Conservation (phyloP, 2,113 vertebrate genomes). For the Spermophilus dauricus region DNA sequence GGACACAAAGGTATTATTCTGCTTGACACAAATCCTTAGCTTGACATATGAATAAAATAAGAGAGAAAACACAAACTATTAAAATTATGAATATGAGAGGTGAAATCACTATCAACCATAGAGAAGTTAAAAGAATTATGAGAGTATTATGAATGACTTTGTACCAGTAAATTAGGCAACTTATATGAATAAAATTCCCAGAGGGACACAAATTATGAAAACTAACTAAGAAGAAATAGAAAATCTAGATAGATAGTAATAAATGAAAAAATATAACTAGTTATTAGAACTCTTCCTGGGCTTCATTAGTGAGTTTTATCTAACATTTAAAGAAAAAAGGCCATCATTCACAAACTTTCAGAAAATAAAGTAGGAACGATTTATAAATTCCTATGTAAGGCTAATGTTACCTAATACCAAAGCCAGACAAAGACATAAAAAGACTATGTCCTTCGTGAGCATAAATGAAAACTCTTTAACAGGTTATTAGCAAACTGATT, state of each 20-base stretch:
- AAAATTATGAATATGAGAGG: not conserved
- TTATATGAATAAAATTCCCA: not conserved
- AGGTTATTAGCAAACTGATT: not conserved
- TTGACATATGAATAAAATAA: slow-evolving; percentile 24
- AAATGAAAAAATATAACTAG: not conserved
- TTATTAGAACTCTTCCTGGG: not conserved
- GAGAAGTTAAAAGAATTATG: not conserved
- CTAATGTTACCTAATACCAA: not conserved
- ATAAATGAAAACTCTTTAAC: not conserved
- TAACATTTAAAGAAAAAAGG: not conserved
- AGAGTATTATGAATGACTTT: not conserved
- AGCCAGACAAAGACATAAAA: not conserved
- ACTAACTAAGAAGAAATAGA: not conserved
- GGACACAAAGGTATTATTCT: not conserved
- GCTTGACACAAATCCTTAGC: not conserved
- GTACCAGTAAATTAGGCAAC: not conserved
- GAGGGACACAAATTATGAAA: slow-evolving; percentile 21
- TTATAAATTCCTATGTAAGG: not conserved
- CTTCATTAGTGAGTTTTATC: not conserved
- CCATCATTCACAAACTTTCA: not conserved
- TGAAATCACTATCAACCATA: not conserved
- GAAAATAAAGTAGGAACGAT: not conserved
- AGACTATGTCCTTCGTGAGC: not conserved
- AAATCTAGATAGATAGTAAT: not conserved
- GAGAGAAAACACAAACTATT: not conserved